Percentiles rank a stretch among this genome's conserved stretches.
Conservation (phyloP, 2,113 vertebrate genomes). For the Sapayoa aenigma region DNA sequence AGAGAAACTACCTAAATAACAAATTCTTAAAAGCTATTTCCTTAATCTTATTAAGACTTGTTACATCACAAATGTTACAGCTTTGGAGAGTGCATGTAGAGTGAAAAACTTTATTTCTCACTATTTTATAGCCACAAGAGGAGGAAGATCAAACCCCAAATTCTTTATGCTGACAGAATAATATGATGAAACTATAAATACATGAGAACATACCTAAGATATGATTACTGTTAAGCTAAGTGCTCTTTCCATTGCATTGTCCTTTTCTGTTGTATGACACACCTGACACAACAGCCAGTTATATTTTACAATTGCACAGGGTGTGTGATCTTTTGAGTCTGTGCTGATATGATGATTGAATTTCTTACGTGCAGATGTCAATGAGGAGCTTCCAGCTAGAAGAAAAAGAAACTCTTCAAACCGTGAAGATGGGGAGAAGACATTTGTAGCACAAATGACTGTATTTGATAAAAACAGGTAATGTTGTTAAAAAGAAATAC, state of each 20-base stretch:
- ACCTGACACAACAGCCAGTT: neutral
- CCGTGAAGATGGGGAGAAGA: constrained; percentile 89
- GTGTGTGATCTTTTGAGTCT: neutral
- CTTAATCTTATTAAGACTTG: neutral
- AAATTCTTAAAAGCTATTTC: neutral
- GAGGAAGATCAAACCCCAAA: neutral
- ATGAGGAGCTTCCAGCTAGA: constrained; percentile 87
- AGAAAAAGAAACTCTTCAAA: constrained; percentile 89
- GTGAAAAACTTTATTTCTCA: neutral
- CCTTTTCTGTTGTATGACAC: neutral
- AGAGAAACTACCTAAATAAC: neutral
- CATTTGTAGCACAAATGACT: constrained; percentile 96
- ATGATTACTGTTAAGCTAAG: neutral
- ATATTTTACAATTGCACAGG: neutral
- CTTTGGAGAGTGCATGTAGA: neutral
- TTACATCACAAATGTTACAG: neutral
- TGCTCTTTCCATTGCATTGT: neutral
- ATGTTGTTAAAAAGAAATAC: neutral
- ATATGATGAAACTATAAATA: neutral
- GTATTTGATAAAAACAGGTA: constrained; percentile 99
- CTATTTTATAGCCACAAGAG: neutral
- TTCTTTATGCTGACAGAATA: neutral
- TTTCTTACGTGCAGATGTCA: constrained; percentile 83
- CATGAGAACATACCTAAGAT: neutral
- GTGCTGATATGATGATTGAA: neutral